These are phyloP conservation scores for Erebia ligea DNA, from an alignment of 2,888 invertebrate species.

Conservation along the genomic window DNA sequence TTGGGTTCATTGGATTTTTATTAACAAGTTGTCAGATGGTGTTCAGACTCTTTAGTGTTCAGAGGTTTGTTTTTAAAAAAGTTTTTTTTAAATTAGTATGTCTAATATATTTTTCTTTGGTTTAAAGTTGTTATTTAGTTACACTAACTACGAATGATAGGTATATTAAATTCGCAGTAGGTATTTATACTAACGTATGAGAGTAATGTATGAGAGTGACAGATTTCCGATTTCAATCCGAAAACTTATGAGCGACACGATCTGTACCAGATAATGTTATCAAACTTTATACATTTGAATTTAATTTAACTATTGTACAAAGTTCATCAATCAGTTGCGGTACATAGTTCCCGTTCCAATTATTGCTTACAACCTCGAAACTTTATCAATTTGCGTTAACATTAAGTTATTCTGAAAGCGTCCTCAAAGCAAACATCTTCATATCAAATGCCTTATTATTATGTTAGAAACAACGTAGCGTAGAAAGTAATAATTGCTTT, in stretches of 20 bases:
- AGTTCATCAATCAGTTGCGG: slow-evolving; percentile 24
- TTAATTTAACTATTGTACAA: slow-evolving; percentile 26
- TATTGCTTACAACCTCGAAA: slow-evolving; percentile 22
- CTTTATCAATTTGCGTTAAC: slow-evolving; percentile 36
- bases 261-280: not conserved
- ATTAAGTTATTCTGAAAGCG: slow-evolving; percentile 25
- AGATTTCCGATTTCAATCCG: not conserved
- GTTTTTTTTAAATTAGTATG: too few species aligned
- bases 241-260: not conserved
- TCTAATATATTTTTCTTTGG: too few species aligned
- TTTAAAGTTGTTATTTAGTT: too few species aligned
- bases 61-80: too few species aligned
- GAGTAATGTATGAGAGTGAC: not conserved
- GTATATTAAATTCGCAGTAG: too few species aligned
- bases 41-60: too few species aligned
- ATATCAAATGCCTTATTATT: slow-evolving; percentile 36
- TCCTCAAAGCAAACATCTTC: slow-evolving; percentile 39
- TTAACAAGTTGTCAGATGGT: too few species aligned
- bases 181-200: too few species aligned
- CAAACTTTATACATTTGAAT: slow-evolving; percentile 18
- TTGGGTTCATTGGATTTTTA: too few species aligned
- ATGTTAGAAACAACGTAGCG: slow-evolving; percentile 33
- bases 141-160: too few species aligned
- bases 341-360: slow-evolving; percentile 25
- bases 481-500: slow-evolving; percentile 50